Conservation (phyloP, 2,113 vertebrate species). For the Platycercus adscitus region DNA sequence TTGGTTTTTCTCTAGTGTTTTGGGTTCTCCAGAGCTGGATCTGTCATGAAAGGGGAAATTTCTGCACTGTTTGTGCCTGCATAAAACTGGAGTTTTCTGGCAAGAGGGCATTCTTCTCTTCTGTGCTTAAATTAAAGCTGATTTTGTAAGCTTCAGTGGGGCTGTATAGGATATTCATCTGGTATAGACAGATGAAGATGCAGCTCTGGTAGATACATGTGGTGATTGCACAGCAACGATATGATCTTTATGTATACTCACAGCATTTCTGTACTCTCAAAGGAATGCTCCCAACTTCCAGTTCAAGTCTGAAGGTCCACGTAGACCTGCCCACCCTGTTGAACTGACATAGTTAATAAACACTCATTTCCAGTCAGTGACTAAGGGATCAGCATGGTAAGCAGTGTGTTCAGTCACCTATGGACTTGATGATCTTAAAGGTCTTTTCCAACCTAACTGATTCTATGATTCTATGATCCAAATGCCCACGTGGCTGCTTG, state of each 20-base stretch:
- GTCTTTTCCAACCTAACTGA: background rate
- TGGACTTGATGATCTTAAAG: background rate
- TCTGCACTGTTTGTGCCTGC: background rate
- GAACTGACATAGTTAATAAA: background rate
- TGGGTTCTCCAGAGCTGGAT: background rate
- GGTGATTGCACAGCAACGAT: background rate
- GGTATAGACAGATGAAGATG: background rate
- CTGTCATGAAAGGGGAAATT: background rate
- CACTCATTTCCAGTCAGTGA: background rate
- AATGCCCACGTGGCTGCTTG: background rate
- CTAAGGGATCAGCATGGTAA: background rate
- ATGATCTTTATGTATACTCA: background rate
- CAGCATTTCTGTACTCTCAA: background rate
- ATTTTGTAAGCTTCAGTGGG: background rate
- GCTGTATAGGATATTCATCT: background rate
- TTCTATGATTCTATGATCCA: background rate
- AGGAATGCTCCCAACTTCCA: background rate
- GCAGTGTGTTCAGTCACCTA: background rate
- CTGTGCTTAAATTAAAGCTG: background rate
- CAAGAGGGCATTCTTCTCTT: background rate
- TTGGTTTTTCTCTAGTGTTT: slow-evolving; percentile 10
- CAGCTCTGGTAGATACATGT: background rate
- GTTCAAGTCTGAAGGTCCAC: background rate
- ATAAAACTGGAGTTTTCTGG: background rate
- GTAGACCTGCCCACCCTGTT: background rate